phyloP scores from a whole-genome alignment of 2,888 invertebrate genomes.

The Pammene aurita region DNA sequence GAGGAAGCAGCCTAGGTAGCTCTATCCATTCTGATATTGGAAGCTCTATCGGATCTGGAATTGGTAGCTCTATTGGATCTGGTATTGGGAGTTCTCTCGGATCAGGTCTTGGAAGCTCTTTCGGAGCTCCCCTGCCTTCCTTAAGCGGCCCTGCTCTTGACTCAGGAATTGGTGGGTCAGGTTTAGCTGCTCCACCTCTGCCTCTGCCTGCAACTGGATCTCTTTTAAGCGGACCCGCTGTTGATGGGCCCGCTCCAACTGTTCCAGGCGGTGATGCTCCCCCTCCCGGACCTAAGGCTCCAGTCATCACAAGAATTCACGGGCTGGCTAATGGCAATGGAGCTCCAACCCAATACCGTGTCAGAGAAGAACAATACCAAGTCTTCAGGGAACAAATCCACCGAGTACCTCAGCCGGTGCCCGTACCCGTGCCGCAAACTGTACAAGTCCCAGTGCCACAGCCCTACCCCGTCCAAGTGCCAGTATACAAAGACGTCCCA shows the following conservation, averaged over 20 bases:
- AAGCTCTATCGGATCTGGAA: constrained; percentile 15
- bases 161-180: constrained; percentile 13
- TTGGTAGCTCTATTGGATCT: constrained; percentile 17
- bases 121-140: constrained; percentile 37
- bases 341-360: constrained; percentile 70
- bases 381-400: constrained; percentile 77
- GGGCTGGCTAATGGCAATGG: constrained; percentile 71
- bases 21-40: constrained; percentile 8
- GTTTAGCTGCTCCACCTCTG: constrained; percentile 9
- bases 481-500: constrained; percentile 79
- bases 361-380: constrained; percentile 73
- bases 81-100: constrained; percentile 17
- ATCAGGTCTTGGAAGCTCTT: constrained; percentile 13
- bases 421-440: constrained; percentile 79
- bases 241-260: constrained; percentile 12
- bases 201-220: constrained; percentile 16
- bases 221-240: constrained; percentile 8
- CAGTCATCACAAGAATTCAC: constrained; percentile 74
- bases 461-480: constrained; percentile 83
- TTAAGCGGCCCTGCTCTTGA: constrained; percentile 24
- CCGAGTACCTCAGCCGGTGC: constrained; percentile 82
- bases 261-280: constrained; percentile 55
- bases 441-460: constrained; percentile 82
- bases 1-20: constrained; percentile 26
- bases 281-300: constrained; percentile 65